These are phyloP conservation scores for Saguinus oedipus DNA, from an alignment of 2,797 vertebrate species.

Conservation along the genomic window DNA sequence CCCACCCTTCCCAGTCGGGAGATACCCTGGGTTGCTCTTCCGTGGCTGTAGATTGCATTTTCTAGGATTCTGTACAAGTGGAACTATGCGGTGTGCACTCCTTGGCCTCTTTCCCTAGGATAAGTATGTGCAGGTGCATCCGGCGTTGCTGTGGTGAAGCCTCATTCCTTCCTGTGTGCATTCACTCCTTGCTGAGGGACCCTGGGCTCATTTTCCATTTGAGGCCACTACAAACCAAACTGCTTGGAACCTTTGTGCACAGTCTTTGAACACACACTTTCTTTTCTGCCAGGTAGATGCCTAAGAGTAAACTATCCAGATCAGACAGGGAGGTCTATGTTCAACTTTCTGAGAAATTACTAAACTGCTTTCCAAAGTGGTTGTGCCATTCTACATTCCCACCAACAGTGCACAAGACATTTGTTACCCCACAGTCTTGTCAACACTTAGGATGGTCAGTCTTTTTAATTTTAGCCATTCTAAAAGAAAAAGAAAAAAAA, in stretches of 20 bases:
- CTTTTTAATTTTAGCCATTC: neutral
- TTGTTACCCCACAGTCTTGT: rapidly evolving
- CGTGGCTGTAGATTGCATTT: too few species aligned
- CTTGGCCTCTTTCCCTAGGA: too few species aligned
- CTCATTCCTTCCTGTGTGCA: rapidly evolving
- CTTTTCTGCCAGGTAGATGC: neutral
- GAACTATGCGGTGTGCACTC: rapidly evolving
- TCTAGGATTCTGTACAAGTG: neutral
- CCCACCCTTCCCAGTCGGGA: neutral
- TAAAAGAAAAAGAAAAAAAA: too few species aligned
- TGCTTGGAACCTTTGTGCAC: neutral
- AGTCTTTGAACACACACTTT: too few species aligned
- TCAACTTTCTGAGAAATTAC: neutral
- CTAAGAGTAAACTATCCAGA: neutral
- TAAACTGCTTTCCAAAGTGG: neutral
- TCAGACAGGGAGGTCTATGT: neutral
- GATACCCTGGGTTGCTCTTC: too few species aligned
- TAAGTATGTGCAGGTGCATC: neutral
- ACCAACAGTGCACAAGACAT: too few species aligned
- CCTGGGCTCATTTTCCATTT: neutral
- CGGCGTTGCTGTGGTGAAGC: rapidly evolving
- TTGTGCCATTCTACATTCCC: neutral
- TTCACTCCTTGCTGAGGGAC: rapidly evolving
- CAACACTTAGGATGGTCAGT: neutral
- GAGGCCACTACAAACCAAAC: neutral